Percentiles rank a stretch among this genome's conserved stretches.
Evolutionary conservation across 2,888 invertebrate species (phyloP).

Genomic region (Arenicola marina): DNA sequence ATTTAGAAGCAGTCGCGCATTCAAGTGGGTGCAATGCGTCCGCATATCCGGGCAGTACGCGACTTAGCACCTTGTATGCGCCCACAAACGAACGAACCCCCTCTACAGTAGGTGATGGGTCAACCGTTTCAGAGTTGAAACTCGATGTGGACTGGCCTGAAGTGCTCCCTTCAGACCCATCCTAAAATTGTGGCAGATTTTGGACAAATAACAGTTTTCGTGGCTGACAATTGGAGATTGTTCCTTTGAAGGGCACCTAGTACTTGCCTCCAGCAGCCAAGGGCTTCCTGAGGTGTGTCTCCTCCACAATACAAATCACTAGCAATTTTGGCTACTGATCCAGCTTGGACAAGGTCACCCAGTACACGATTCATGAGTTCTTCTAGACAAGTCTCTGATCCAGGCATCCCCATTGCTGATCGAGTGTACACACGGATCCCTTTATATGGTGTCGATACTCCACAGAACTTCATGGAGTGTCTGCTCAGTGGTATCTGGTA

Average conservation of each 20-base stretch:
- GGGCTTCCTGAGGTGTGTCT: too few relatives aligned
- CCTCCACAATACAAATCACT: slow-evolving; percentile 28
- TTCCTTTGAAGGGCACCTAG: slow-evolving; percentile 14
- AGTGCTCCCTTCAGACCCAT: slow-evolving; percentile 31
- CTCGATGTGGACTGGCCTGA: slow-evolving; percentile 20
- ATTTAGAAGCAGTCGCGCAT: slow-evolving; percentile 6
- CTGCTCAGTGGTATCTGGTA: slow-evolving; percentile 36
- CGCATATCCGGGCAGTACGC: slow-evolving; percentile 16
- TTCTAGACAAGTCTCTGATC: slow-evolving; percentile 36
- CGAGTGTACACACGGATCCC: slow-evolving; percentile 35
- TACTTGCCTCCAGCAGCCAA: slow-evolving; percentile 15
- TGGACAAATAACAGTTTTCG: slow-evolving; percentile 24
- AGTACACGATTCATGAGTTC: slow-evolving; percentile 36
- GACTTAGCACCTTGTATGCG: slow-evolving; percentile 19
- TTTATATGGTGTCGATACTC: slow-evolving; percentile 35
- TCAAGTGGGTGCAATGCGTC: slow-evolving; percentile 15
- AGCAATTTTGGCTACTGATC: slow-evolving; percentile 26
- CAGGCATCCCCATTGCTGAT: slow-evolving; percentile 41
- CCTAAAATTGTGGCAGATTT: slow-evolving; percentile 17
- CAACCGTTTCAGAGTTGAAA: slow-evolving; percentile 5
- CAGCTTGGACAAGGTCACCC: slow-evolving; percentile 23
- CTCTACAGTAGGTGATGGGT: slow-evolving; percentile 5
- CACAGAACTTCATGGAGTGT: slow-evolving; percentile 37
- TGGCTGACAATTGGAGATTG: slow-evolving; percentile 16
- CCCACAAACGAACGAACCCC: slow-evolving; percentile 15